Percentiles rank a stretch among this genome's conserved stretches.
Conservation (phyloP, 2,888 invertebrate genomes). For the Pheosia gnoma region DNA sequence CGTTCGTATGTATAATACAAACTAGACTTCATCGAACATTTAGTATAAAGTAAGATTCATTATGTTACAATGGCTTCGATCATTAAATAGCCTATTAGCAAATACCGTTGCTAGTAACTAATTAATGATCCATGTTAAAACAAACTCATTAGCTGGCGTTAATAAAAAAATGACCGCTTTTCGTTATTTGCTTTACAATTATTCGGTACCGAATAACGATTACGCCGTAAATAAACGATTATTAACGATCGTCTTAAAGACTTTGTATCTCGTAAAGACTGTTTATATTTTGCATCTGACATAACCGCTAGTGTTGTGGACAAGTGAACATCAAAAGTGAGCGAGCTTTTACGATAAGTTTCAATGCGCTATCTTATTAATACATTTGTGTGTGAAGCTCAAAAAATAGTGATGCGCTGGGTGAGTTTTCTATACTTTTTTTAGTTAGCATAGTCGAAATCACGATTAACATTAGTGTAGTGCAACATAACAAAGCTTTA, state of each 20-base stretch:
- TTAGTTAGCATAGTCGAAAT: too few species aligned
- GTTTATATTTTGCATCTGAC: slow-evolving; percentile 19
- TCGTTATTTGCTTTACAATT: slow-evolving; percentile 32
- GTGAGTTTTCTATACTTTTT: slow-evolving; percentile 15
- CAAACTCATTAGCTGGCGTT: slow-evolving; percentile 7
- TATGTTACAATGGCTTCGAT: not conserved
- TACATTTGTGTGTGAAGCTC: slow-evolving; percentile 28
- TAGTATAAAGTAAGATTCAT: too few species aligned
- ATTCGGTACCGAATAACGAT: slow-evolving; percentile 20
- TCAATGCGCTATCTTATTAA: slow-evolving; percentile 31
- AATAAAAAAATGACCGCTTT: slow-evolving; percentile 21
- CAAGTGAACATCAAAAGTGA: slow-evolving; percentile 16
- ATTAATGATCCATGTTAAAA: slow-evolving; percentile 2
- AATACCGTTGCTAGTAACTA: not conserved
- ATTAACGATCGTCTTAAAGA: slow-evolving; percentile 29
- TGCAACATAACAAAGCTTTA: too few species aligned
- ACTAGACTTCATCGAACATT: too few species aligned
- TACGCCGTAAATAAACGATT: slow-evolving; percentile 16
- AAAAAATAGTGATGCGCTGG: slow-evolving; percentile 26
- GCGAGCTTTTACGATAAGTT: slow-evolving; percentile 20
- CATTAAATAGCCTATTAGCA: not conserved
- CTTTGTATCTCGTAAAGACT: slow-evolving; percentile 25
- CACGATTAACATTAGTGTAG: too few species aligned
- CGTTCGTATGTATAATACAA: too few species aligned
- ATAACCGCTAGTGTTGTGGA: slow-evolving; percentile 21